These are phyloP conservation scores for Conus ventricosus DNA, from an alignment of 1,140 invertebrate species.

Conservation along the genomic window DNA sequence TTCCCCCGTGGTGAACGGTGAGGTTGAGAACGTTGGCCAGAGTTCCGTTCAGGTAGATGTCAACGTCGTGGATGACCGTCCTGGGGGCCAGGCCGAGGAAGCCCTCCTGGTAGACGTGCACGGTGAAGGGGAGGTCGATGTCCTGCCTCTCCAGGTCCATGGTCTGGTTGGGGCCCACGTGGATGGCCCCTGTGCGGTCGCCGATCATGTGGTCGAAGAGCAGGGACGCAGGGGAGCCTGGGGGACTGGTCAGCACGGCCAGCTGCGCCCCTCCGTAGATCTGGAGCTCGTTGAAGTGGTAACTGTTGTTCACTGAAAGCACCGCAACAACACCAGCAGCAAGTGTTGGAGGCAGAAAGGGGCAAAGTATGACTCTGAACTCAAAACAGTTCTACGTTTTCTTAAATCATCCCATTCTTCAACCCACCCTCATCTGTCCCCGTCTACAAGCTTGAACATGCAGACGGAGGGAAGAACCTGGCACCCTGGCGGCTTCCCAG, in stretches of 20 bases:
- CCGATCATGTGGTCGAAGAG: conserved; percentile 66
- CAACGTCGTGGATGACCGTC: conserved; percentile 58
- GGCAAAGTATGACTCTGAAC: no score
- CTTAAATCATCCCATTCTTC: no score
- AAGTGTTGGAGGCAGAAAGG: no score
- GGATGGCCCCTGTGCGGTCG: conserved; percentile 62
- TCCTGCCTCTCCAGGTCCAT: conserved; percentile 58
- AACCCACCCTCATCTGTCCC: no score
- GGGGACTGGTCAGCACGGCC: conserved; percentile 58
- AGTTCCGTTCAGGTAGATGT: conserved; percentile 64
- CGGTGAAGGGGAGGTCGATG: conserved; percentile 65
- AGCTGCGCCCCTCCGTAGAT: conserved; percentile 65
- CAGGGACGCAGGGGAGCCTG: conserved; percentile 46
- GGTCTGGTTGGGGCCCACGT: conserved; percentile 56
- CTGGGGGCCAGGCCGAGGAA: conserved; percentile 61
- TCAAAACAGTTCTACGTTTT: no score
- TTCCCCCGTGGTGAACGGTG: conserved; percentile 61
- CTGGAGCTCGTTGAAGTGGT: conserved; percentile 63
- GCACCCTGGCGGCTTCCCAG: no score
- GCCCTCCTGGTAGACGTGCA: conserved; percentile 61
- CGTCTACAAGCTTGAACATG: no score
- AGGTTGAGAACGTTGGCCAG: conserved; percentile 60
- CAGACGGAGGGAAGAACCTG: no score
- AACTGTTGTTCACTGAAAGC: conserved; percentile 47
- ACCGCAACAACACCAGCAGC: no score